phyloP scores from a whole-genome alignment of 2,797 vertebrate genomes.

The Poeciliopsis paucimaculata region DNA sequence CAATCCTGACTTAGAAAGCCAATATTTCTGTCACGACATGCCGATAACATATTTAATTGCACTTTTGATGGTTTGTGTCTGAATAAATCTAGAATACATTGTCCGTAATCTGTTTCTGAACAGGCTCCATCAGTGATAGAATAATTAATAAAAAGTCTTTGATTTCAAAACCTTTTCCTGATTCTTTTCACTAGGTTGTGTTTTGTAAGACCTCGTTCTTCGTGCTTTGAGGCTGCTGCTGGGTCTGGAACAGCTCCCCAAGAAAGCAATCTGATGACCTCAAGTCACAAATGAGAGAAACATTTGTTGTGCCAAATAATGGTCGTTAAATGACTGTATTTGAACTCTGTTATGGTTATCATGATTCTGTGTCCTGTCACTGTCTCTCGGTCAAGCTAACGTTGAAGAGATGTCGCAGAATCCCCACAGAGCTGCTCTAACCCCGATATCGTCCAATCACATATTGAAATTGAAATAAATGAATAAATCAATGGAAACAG shows the following conservation, averaged over 20 bases:
- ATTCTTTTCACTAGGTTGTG: background rate
- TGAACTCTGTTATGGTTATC: too few relatives aligned
- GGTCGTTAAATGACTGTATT: too few relatives aligned
- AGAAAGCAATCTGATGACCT: background rate
- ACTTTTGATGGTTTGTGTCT: background rate
- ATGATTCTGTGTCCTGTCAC: too few relatives aligned
- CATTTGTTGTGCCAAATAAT: too few relatives aligned
- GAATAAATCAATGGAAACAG: too few relatives aligned
- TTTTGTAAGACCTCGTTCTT: background rate
- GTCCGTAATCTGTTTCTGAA: background rate
- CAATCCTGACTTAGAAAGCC: background rate
- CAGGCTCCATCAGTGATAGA: background rate
- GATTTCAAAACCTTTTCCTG: background rate
- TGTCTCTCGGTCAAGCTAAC: too few relatives aligned
- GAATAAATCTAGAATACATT: background rate
- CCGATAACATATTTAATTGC: background rate
- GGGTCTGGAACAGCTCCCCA: background rate
- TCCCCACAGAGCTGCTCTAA: too few relatives aligned
- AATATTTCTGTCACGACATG: background rate
- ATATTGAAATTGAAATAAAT: too few relatives aligned
- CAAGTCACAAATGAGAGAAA: too few relatives aligned
- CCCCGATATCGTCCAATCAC: too few relatives aligned
- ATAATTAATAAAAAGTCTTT: background rate
- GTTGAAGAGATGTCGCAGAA: too few relatives aligned
- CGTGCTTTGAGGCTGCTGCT: background rate